Evolutionary conservation across 2,888 invertebrate species (phyloP).

Genomic region (Halocaridina rubra): DNA sequence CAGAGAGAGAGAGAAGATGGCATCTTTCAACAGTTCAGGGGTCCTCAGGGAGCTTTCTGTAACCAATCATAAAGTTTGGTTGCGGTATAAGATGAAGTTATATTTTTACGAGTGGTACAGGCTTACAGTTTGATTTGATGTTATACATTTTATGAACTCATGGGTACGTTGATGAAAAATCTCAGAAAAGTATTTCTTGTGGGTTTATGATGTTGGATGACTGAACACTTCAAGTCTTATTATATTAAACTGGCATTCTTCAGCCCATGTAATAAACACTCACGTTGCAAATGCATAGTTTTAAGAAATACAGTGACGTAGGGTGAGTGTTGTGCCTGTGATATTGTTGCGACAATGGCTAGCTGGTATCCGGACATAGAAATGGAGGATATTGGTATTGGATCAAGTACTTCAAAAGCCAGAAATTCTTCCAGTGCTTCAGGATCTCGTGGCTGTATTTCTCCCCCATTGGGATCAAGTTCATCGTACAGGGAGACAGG

Average conservation of each 20-base stretch:
- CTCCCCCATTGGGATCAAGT: constrained; percentile 2
- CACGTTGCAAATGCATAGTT: not conserved
- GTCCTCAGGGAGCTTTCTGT: too few relatives aligned
- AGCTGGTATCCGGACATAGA: constrained; percentile 48
- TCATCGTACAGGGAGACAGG: constrained; percentile 37
- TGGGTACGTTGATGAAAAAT: too few relatives aligned
- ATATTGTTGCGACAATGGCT: constrained; percentile 6
- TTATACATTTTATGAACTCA: too few relatives aligned
- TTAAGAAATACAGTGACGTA: too few relatives aligned
- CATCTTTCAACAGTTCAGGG: too few relatives aligned
- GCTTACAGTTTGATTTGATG: too few relatives aligned
- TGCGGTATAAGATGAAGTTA: too few relatives aligned
- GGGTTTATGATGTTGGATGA: constrained; percentile 21
- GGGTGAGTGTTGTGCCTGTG: not conserved
- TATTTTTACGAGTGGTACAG: too few relatives aligned
- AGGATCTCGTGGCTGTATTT: constrained; percentile 27
- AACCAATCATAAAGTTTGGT: too few relatives aligned
- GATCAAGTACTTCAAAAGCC: not conserved
- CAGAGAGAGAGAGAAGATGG: too few relatives aligned
- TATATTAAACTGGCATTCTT: not conserved
- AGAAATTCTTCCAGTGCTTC: not conserved
- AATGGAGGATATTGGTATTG: constrained; percentile 39
- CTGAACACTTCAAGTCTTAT: not conserved
- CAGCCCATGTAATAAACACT: not conserved
- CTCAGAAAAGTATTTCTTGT: constrained; percentile 13